phyloP scores from a whole-genome alignment of 2,888 invertebrate genomes.

The Aphidius colemani region DNA sequence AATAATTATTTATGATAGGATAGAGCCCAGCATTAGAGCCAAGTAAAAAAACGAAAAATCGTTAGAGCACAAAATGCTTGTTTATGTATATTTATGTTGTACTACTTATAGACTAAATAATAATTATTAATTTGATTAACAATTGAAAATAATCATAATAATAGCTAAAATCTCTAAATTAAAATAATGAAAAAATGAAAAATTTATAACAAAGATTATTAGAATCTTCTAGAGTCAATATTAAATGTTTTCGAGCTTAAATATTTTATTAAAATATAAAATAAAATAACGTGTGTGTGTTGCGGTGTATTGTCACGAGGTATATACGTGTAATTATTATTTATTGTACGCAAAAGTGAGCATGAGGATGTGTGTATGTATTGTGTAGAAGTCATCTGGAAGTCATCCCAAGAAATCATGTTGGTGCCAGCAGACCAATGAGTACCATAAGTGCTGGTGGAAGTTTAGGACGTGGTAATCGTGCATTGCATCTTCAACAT shows the following conservation, averaged over 20 bases:
- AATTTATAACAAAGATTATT: constrained; percentile 36
- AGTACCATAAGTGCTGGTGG: constrained; percentile 56
- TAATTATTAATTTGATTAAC: constrained; percentile 3
- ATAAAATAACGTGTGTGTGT: constrained; percentile 49
- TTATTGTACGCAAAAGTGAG: constrained; percentile 44
- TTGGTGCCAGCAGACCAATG: constrained; percentile 51
- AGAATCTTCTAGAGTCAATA: constrained; percentile 38
- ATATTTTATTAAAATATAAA: background rate
- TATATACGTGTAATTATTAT: constrained; percentile 40
- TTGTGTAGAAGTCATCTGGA: constrained; percentile 58
- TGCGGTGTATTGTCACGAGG: constrained; percentile 44
- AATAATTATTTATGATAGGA: too few species aligned
- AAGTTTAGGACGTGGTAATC: constrained; percentile 54
- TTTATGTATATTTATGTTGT: constrained; percentile 60
- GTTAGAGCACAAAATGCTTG: constrained; percentile 59
- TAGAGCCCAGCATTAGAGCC: constrained; percentile 45
- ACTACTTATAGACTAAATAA: constrained; percentile 53
- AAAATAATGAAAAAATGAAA: constrained; percentile 1
- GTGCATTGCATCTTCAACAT: constrained; percentile 52
- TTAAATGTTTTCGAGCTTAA: constrained; percentile 43
- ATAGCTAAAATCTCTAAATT: background rate
- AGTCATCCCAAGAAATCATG: constrained; percentile 56
- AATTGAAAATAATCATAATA: background rate
- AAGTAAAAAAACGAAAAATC: constrained; percentile 49
- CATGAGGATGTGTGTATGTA: constrained; percentile 56